A percentile compares a stretch with the other conserved stretches of the same genome.
Conservation (phyloP, 2,113 vertebrate genomes). For the Oncorhynchus kisutch region DNA sequence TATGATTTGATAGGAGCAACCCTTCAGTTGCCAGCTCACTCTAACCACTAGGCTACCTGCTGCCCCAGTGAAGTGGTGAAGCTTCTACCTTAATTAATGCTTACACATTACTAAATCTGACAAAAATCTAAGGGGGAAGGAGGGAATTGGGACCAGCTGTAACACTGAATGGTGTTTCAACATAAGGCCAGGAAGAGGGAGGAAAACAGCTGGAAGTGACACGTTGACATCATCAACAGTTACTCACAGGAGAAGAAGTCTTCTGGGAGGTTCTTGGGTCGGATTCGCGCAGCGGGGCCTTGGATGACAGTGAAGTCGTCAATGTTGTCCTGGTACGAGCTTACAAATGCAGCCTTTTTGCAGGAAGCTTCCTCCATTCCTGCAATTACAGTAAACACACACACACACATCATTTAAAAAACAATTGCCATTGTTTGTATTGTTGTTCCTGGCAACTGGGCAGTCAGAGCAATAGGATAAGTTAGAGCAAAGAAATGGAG, state of each 20-base stretch:
- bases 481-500: neutral
- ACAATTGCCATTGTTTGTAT: neutral
- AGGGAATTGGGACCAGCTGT: too few relatives aligned
- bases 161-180: slow-evolving; percentile 3
- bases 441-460: neutral
- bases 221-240: slow-evolving; percentile 10
- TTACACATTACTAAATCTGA: too few relatives aligned
- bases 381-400: slow-evolving; percentile 52
- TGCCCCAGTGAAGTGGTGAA: too few relatives aligned
- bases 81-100: too few relatives aligned
- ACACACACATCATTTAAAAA: neutral
- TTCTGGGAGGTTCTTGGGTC: slow-evolving; percentile 73
- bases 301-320: slow-evolving; percentile 79
- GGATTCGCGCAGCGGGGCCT: slow-evolving; percentile 86
- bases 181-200: neutral
- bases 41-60: too few relatives aligned
- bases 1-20: too few relatives aligned
- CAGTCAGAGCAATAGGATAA: neutral
- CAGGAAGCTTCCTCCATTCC: slow-evolving; percentile 92
- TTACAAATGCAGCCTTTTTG: slow-evolving; percentile 74
- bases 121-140: neutral
- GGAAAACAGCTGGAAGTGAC: neutral
- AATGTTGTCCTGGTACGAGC: slow-evolving; percentile 69
- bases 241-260: slow-evolving; percentile 85
- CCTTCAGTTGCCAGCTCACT: too few relatives aligned